phyloP scores from a whole-genome alignment of 1,140 invertebrate genomes.

The Bradynema listronoti region DNA sequence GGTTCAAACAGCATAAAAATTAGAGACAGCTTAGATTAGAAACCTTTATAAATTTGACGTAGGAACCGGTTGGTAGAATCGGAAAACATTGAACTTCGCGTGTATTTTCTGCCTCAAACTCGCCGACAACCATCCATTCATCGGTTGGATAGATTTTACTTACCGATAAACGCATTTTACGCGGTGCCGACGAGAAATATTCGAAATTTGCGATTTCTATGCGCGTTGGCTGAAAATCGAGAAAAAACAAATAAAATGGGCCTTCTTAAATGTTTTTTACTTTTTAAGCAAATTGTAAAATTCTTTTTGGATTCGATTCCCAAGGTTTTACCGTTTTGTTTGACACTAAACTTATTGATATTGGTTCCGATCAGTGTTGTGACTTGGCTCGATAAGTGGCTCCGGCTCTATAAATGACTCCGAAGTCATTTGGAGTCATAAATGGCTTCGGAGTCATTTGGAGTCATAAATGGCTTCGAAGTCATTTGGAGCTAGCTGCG shows the following conservation, averaged over 20 bases:
- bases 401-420: neutral
- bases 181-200: constrained; percentile 89
- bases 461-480: too few relatives aligned
- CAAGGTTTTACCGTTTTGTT: too few relatives aligned
- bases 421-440: too few relatives aligned
- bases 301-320: too few relatives aligned
- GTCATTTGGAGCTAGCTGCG: too few relatives aligned
- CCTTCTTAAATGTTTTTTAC: neutral
- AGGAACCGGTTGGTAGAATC: constrained; percentile 68
- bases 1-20: constrained; percentile 4
- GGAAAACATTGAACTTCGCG: constrained; percentile 79
- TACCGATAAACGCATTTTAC: constrained; percentile 72
- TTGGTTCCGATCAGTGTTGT: too few relatives aligned
- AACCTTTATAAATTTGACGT: constrained; percentile 80
- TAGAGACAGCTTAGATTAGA: too few relatives aligned
- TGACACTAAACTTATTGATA: too few relatives aligned
- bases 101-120: constrained; percentile 77
- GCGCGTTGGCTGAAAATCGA: constrained; percentile 55
- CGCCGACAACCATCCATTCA: constrained; percentile 81
- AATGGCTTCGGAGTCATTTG: too few relatives aligned
- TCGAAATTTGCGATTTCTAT: constrained; percentile 96
- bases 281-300: too few relatives aligned
- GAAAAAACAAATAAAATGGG: neutral
- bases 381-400: too few relatives aligned
- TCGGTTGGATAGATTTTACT: constrained; percentile 82